Percentiles rank a stretch among this genome's conserved stretches.
Evolutionary conservation across 1,140 invertebrate species (phyloP).

Genomic region (Epicauta chinensis): DNA sequence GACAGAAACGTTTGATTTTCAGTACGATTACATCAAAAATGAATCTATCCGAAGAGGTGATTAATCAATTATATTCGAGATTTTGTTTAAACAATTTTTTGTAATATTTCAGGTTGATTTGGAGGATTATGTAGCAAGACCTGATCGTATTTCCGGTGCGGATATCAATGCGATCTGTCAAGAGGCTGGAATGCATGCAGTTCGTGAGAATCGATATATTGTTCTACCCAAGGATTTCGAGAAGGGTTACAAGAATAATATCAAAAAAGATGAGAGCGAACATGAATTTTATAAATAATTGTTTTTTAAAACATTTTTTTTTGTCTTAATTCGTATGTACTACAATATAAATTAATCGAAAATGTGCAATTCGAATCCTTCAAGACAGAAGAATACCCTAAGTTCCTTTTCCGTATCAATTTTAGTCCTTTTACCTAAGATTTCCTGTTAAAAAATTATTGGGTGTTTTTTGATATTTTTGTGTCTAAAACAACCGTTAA

Average conservation of each 20-base stretch:
- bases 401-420: too few species aligned
- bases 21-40: constrained; percentile 97
- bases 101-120: constrained; percentile 75
- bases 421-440: too few species aligned
- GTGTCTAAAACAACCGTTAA: too few species aligned
- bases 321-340: too few species aligned
- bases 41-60: constrained; percentile 95
- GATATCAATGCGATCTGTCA: constrained; percentile 99
- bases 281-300: constrained; percentile 99
- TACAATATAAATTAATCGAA: too few species aligned
- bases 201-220: constrained; percentile 97
- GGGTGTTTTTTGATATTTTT: too few species aligned
- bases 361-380: too few species aligned
- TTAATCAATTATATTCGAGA: background rate
- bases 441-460: too few species aligned
- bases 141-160: constrained; percentile 97
- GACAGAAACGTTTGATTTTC: constrained; percentile 97
- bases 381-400: too few species aligned
- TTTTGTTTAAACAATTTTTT: constrained; percentile 1
- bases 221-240: constrained; percentile 99
- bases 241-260: constrained; percentile 99
- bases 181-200: constrained; percentile 94
- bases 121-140: constrained; percentile 97
- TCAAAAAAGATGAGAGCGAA: constrained; percentile 99
- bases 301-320: background rate